phyloP scores from a whole-genome alignment of 2,113 vertebrate genomes.

The Microtus ochrogaster region DNA sequence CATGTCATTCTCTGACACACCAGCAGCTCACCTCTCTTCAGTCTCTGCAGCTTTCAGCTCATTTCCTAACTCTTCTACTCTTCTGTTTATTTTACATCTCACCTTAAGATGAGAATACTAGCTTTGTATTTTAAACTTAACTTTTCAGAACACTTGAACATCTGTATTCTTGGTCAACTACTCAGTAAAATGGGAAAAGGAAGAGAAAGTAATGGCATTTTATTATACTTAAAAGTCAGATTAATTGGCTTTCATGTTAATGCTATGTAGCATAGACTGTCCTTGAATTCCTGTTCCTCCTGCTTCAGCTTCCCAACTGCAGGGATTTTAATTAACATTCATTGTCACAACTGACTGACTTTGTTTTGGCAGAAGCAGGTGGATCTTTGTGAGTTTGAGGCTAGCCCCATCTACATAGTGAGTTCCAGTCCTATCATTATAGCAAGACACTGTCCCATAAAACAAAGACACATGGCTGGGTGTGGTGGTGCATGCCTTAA shows the following conservation, averaged over 20 bases:
- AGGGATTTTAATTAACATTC: neutral
- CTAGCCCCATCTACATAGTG: neutral
- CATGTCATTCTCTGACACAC: neutral
- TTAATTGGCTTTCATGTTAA: neutral
- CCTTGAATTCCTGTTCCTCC: neutral
- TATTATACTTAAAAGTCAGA: neutral
- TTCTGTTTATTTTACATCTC: conserved; percentile 19
- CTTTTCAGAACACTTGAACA: neutral
- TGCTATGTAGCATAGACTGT: neutral
- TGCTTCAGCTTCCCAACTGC: neutral
- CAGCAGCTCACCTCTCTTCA: neutral
- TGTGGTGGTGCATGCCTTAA: neutral
- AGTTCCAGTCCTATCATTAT: neutral
- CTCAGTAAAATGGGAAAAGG: neutral
- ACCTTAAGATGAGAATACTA: conserved; percentile 22
- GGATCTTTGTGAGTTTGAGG: neutral
- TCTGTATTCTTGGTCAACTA: conserved; percentile 40
- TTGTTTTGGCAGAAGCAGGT: neutral
- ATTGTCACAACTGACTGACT: neutral
- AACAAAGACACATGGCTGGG: neutral
- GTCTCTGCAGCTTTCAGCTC: neutral
- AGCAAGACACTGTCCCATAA: neutral
- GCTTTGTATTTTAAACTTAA: conserved; percentile 13
- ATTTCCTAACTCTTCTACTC: neutral
- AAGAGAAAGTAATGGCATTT: neutral